Evolutionary conservation across 2,888 invertebrate species (phyloP).

Genomic region (Phalera bucephala): DNA sequence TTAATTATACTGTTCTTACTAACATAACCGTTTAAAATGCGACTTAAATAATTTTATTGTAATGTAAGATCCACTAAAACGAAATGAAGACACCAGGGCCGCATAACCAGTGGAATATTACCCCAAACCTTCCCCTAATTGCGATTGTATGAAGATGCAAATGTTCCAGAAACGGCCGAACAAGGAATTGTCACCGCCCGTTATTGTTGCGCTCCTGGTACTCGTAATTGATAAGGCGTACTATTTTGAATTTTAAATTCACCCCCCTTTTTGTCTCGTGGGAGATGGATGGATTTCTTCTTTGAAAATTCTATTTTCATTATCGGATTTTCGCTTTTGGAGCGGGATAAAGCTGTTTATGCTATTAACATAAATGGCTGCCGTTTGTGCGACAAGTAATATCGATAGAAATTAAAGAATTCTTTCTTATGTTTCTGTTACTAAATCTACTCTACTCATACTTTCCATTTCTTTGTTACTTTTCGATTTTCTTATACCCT

Average conservation of each 20-base stretch:
- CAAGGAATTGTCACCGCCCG: slow-evolving; percentile 58
- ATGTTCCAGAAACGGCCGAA: slow-evolving; percentile 60
- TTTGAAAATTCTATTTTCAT: slow-evolving; percentile 36
- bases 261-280: slow-evolving; percentile 32
- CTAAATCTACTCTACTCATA: no score
- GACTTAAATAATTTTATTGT: no score
- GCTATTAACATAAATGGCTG: slow-evolving; percentile 9
- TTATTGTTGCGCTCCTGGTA: slow-evolving; percentile 59
- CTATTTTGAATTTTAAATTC: slow-evolving; percentile 74
- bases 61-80: no score
- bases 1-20: no score
- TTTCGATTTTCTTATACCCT: no score
- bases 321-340: slow-evolving; percentile 41
- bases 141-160: slow-evolving; percentile 78
- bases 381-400: not conserved
- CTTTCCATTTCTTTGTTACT: no score
- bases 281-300: slow-evolving; percentile 52
- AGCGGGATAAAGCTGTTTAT: slow-evolving; percentile 25
- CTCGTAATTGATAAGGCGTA: slow-evolving; percentile 80
- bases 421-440: no score
- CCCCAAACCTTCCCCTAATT: slow-evolving; percentile 56
- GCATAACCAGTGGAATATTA: slow-evolving; percentile 5
- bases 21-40: no score
- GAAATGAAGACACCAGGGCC: slow-evolving; percentile 15
- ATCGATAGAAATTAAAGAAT: not conserved